phyloP scores from a whole-genome alignment of 2,888 invertebrate species.

The Macropis europaea region DNA sequence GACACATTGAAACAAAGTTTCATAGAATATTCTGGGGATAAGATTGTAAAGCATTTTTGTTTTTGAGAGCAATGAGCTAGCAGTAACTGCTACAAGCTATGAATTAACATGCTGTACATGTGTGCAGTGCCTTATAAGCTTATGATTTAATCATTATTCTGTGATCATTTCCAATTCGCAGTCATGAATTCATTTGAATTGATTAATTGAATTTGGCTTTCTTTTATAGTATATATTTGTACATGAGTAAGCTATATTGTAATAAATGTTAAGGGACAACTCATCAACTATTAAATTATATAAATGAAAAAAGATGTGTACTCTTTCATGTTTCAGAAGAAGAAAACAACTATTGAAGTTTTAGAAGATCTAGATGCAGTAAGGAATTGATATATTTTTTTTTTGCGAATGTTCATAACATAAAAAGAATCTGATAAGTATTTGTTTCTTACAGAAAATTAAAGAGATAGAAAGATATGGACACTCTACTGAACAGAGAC shows the following conservation, averaged over 20 bases:
- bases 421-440: conserved; percentile 7
- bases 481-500: conserved; percentile 88
- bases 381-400: conserved; percentile 53
- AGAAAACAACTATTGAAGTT: conserved; percentile 82
- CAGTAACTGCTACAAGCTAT: not conserved
- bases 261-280: no score
- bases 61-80: not conserved
- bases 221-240: not conserved
- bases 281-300: not conserved
- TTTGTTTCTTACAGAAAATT: conserved; percentile 83
- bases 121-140: not conserved
- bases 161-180: not conserved
- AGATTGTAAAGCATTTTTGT: not conserved
- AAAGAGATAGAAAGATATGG: conserved; percentile 90
- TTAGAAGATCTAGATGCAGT: conserved; percentile 87
- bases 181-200: conserved; percentile 25
- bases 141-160: conserved; percentile 21
- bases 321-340: conserved; percentile 79
- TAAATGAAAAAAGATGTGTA: not conserved
- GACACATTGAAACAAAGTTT: not conserved
- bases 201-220: not conserved
- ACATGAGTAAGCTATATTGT: not conserved
- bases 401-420: conserved; percentile 14
- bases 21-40: not conserved
- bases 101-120: conserved; percentile 8